Conservation (phyloP, 2,888 invertebrate genomes). For the Antheraea assamensis region DNA sequence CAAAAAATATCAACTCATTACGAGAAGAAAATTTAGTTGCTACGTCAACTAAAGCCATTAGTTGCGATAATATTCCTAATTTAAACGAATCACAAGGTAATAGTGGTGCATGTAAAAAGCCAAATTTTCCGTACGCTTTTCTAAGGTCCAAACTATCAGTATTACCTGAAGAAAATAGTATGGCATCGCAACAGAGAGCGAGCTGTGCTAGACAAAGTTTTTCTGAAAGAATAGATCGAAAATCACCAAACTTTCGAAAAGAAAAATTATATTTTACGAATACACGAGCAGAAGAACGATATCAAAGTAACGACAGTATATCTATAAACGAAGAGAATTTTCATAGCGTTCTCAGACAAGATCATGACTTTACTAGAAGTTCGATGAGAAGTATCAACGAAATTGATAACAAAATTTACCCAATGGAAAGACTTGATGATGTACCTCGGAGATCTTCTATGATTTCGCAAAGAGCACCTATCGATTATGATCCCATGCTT, state of each 20-base stretch:
- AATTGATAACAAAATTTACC: conserved; percentile 58
- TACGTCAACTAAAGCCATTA: conserved; percentile 84
- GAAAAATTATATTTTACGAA: conserved; percentile 71
- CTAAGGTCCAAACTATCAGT: conserved; percentile 89
- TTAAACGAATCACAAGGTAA: conserved; percentile 74
- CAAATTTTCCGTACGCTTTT: conserved; percentile 90
- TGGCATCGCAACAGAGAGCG: conserved; percentile 74
- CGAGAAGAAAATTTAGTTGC: conserved; percentile 67
- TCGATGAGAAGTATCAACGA: conserved; percentile 74
- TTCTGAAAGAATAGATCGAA: conserved; percentile 75
- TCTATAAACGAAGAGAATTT: conserved; percentile 74
- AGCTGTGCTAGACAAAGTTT: conserved; percentile 79
- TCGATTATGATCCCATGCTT: conserved; percentile 77
- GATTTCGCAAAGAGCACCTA: conserved; percentile 70
- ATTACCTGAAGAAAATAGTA: conserved; percentile 87
- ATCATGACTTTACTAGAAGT: conserved; percentile 66
- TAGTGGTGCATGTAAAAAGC: conserved; percentile 80
- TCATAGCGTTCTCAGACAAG: conserved; percentile 65
- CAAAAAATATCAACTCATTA: conserved; percentile 56
- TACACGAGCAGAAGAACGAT: conserved; percentile 84
- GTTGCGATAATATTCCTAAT: conserved; percentile 87
- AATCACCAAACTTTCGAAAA: conserved; percentile 71
- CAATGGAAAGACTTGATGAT: conserved; percentile 60
- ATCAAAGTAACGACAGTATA: conserved; percentile 78
- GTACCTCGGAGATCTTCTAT: conserved; percentile 69